These are phyloP conservation scores for Eonycteris spelaea DNA, from an alignment of 2,113 vertebrate species.

Conservation along the genomic window DNA sequence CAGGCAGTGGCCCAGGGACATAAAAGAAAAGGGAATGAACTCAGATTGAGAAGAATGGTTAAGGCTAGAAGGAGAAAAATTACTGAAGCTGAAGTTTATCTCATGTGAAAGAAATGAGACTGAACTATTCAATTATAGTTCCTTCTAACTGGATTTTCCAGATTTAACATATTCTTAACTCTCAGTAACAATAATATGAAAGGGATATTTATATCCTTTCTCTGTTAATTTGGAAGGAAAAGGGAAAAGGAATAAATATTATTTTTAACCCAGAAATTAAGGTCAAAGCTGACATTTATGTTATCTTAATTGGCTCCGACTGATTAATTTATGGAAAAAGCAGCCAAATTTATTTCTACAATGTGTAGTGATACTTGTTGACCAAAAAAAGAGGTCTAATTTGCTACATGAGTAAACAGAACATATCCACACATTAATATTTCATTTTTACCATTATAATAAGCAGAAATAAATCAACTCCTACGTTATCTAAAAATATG, in stretches of 20 bases:
- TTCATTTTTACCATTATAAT: neutral
- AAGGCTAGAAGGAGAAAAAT: conserved; percentile 4
- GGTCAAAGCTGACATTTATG: neutral
- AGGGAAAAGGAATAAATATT: neutral
- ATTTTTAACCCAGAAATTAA: conserved; percentile 30
- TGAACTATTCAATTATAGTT: neutral
- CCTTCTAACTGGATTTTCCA: neutral
- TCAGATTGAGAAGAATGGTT: neutral
- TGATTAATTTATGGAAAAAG: conserved; percentile 31
- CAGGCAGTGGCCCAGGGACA: neutral
- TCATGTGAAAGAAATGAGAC: conserved; percentile 20
- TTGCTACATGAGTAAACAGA: neutral
- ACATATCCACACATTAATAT: neutral
- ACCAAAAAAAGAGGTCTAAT: neutral
- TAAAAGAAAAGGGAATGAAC: neutral
- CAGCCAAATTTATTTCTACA: conserved; percentile 11
- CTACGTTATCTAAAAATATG: neutral
- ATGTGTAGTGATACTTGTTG: neutral
- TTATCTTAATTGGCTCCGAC: neutral
- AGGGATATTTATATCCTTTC: neutral
- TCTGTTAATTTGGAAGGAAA: conserved; percentile 21
- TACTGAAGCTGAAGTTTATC: neutral
- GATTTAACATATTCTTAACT: conserved; percentile 42
- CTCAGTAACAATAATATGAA: neutral
- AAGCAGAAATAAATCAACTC: conserved; percentile 7